Conservation (phyloP, 2,113 vertebrate genomes). For the Tauraco erythrolophus region DNA sequence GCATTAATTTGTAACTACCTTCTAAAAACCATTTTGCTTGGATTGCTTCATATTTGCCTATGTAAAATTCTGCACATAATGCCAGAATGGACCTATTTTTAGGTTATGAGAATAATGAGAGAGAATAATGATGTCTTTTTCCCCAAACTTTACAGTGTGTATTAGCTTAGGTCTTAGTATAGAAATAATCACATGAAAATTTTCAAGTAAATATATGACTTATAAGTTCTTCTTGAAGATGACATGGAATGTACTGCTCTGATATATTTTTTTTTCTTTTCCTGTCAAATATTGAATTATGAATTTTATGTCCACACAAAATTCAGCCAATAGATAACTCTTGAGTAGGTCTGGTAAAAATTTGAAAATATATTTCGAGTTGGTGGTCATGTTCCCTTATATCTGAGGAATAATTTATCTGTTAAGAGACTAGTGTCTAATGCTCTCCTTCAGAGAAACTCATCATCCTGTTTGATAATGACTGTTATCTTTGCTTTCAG, state of each 20-base stretch:
- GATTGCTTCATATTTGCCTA: neutral
- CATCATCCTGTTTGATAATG: neutral
- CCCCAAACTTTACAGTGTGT: neutral
- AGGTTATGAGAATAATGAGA: neutral
- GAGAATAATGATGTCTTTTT: neutral
- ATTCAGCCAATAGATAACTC: neutral
- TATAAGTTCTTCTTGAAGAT: neutral
- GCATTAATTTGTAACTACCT: neutral
- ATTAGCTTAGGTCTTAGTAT: neutral
- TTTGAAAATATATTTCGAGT: neutral
- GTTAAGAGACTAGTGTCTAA: neutral
- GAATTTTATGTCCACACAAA: neutral
- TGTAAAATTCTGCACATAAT: neutral
- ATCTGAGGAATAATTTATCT: neutral
- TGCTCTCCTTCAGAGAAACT: neutral
- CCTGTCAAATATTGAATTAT: neutral
- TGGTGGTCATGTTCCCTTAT: neutral
- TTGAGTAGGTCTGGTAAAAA: neutral
- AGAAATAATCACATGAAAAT: neutral
- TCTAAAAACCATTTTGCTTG: neutral
- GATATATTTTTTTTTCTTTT: neutral
- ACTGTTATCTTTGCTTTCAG: neutral
- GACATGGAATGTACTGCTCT: neutral
- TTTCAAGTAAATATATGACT: neutral
- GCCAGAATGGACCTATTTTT: neutral